These are phyloP conservation scores for Sinelater perroti DNA, from an alignment of 2,888 invertebrate species.

Conservation along the genomic window DNA sequence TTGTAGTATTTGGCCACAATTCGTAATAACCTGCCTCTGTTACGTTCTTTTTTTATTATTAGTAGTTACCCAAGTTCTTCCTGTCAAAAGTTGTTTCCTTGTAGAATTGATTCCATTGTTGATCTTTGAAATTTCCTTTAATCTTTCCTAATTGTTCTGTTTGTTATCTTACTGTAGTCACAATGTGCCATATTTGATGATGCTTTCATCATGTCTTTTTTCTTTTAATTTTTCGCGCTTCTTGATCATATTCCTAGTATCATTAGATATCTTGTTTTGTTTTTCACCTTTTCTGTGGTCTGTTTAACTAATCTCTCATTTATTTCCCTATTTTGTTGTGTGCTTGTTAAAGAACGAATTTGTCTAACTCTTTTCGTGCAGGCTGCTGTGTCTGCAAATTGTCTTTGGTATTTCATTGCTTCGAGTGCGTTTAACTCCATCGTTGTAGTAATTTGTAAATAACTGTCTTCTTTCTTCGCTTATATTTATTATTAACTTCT, in stretches of 20 bases:
- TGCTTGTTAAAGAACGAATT: background rate
- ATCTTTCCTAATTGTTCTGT: background rate
- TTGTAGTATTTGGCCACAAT: no score
- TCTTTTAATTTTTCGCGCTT: background rate
- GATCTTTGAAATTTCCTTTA: background rate
- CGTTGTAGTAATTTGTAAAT: background rate
- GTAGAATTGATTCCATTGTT: background rate
- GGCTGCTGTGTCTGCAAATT: background rate
- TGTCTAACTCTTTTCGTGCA: background rate
- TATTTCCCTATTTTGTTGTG: background rate
- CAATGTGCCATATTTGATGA: background rate
- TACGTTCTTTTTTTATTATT: no score
- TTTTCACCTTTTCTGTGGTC: no score
- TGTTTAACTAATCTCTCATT: background rate
- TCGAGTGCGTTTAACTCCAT: no score
- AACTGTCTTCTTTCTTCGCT: background rate
- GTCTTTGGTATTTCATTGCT: background rate
- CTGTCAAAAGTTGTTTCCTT: background rate
- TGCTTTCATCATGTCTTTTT: background rate
- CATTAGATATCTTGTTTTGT: no score
- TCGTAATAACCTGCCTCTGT: no score
- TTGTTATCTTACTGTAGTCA: slow-evolving; percentile 2
- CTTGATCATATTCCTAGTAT: background rate
- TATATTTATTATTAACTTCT: background rate
- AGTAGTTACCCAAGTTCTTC: background rate